Base-by-base conservation (phyloP, 2,888 invertebrate species). In the Pomacea canaliculata region DNA sequence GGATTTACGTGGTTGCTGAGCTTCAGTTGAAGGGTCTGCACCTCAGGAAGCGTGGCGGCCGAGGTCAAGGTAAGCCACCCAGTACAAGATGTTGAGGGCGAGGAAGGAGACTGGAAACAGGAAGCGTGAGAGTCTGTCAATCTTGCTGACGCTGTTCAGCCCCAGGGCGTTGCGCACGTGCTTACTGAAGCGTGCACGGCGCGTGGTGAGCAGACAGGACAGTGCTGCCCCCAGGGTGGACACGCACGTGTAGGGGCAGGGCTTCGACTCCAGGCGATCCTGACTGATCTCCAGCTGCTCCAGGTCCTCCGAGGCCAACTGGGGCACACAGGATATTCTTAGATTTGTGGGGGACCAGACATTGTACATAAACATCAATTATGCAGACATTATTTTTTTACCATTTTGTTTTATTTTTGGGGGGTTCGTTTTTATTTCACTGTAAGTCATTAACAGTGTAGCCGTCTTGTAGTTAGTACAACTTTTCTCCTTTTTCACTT, bases 21-120 rank as follows among this genome's bases (percentile, higher is more conserved):
- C 37, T 37, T 5, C 4, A 37, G 37, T 37, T 37, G 37, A 1
- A 37, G 0, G 37, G 37, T 37, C 37, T 56, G 51, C 12, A 8
- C 51, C 16, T 56, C 51, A 56, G 51, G 51, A 56, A 56, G 51
- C 51, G 8, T 56, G 51, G 63, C 75, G n/a, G n/a, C 56, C 62
- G 9, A 59, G 66, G 60, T 71, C 76, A 63, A 71, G 59, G 69
- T 85, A 87, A 18, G 85, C 82, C 71, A 83, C 81, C 97, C 97
- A 98, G 91, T 98, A 98, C 87, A 95, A 94, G 73, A 97, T 91
- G 90, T 97, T 97, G 80, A 97, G 94, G 0, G 96, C 91, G 0
- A 94, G 94, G 89, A 97, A 97, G 0, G 96, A 95, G 18, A 95
- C 94, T 5, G 96, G 96, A 88, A 96, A 96, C 51, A 95, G 93